Base-by-base conservation (phyloP, 2,797 vertebrate species). In the Alcedo atthis region DNA sequence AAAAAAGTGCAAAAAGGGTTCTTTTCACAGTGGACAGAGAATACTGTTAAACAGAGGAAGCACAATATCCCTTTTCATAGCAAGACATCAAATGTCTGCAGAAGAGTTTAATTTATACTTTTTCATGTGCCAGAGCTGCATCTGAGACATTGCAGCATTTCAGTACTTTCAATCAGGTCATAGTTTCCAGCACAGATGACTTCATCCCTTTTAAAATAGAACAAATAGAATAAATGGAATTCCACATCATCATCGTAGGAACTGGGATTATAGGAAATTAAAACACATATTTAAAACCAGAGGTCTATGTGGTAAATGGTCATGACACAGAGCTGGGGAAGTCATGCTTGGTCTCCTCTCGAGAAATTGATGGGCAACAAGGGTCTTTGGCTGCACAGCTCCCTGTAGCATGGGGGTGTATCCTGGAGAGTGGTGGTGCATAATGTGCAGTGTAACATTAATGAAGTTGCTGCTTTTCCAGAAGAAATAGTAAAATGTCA, bases 41-140 rank as follows among this genome's bases (percentile, higher is more conserved):
- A 96, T 95, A 95, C 96, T 73, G 85, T 97, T 97, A 96, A 97
- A 97, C 89, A 95, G 96, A 97, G 96, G 96, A 97, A 97, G 94
- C 95, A 97, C 97, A 97, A 95, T 97, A 97, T 97, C 95, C 94
- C 96, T 97, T 97, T 98, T 97, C 97, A 97, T 96, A 97, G 96
- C 81, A 90, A 95, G 96, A 96, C 96, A 97, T 97, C 94, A 97
- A 97, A 97, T 97, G 96, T 96, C 97, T 97, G 95, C 95, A 97
- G 96, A 98, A 97, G 97, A 97, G 95, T 97, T 97, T 97, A 97
- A 97, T 96, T 97, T 97, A 96, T 97, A 97, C 95, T 95, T 96
- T 95, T 95, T 90, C 93, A 95, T 94, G 90, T 93, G 96, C 96
- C 96, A 97, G 95, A 96, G 92, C 95, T 95, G 90, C 90, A 96